Base-by-base conservation (phyloP, 64 coral and sea anemone genomes). In the Dendrophyllia cribrosa region DNA sequence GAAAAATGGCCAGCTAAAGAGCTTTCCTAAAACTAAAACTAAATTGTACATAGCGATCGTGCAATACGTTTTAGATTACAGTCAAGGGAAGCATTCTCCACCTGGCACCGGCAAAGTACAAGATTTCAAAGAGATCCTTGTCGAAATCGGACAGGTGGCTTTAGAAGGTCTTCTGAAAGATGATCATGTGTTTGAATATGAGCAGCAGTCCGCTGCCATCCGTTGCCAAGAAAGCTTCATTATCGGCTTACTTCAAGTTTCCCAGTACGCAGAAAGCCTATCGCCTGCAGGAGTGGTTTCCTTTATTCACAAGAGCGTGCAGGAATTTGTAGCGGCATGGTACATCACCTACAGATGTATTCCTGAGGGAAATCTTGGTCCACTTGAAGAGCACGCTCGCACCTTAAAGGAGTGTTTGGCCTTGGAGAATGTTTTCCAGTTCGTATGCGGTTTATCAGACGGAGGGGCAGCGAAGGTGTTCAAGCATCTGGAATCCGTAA, bases 391-490 rank as follows among this genome's bases (percentile, higher is more conserved):
- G 52, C 56, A 60, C 7, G 52, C 77, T 6, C 77, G 1, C 10
- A 79, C 77, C 3, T 79, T 79, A 6, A 23, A 79, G 2, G 77
- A 34, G 10, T 79, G 77, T 15, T 3, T 25, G 6, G 20, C 52
- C 52, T 79, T 79, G 22, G 77, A 79, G 4, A 79, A 79, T 60
- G 52, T 79, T 79, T 44, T 79, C 25, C 52, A 60, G 77, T 79
- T 79, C 14, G 52, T 79, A 8, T 79, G 77, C 34, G 77, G 77
- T 43, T 59, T 79, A 9, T 43, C 52, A 5, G 14, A 79, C 23
- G 6, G 60, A 59, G 77, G 77, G 59, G 77, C 77, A 59, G 51
- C 5, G 77, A 79, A 43, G 13, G 77, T 79, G 10, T 79, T 60
- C 55, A 1, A 79, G 9, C 77, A 79, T 43, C 25, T 79, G 77